Conservation (phyloP, 2,888 invertebrate genomes). For the Molanna angustata region DNA sequence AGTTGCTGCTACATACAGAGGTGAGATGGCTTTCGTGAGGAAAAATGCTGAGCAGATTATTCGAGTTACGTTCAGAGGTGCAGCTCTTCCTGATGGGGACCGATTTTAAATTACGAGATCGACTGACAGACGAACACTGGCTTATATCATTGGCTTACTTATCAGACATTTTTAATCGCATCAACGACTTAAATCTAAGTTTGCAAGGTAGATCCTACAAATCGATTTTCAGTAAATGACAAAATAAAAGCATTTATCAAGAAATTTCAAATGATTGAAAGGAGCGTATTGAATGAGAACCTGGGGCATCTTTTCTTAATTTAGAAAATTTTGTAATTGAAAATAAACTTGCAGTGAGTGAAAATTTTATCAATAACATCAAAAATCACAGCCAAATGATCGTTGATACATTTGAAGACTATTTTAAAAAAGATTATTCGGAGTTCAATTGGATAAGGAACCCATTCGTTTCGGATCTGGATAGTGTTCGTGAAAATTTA, state of each 20-base stretch:
- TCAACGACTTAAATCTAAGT: slow-evolving; percentile 2
- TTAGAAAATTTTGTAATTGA: slow-evolving; percentile 5
- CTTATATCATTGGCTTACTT: neutral
- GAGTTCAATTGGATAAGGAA: slow-evolving; percentile 7
- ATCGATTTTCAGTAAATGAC: slow-evolving; percentile 5
- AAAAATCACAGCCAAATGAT: no score
- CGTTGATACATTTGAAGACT: slow-evolving; percentile 3
- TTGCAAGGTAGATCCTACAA: slow-evolving; percentile 10
- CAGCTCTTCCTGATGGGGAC: neutral
- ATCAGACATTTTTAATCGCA: neutral
- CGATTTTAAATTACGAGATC: neutral
- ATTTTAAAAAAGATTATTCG: slow-evolving; percentile 2
- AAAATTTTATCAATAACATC: slow-evolving; percentile 5
- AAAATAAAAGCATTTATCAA: slow-evolving; percentile 7
- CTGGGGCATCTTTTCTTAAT: slow-evolving; percentile 7
- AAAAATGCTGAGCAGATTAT: neutral
- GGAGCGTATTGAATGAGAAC: slow-evolving; percentile 5
- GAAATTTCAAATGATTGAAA: slow-evolving; percentile 5
- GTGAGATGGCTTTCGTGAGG: neutral
- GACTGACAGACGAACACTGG: neutral
- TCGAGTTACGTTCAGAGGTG: neutral
- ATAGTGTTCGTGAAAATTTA: no score
- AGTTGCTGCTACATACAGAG: neutral
- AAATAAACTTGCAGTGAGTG: slow-evolving; percentile 4
- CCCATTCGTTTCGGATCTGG: no score